Percentiles rank a stretch among this genome's conserved stretches.
These are phyloP conservation scores for Chelon auratus DNA, from an alignment of 2,797 vertebrate species.

Conservation along the genomic window DNA sequence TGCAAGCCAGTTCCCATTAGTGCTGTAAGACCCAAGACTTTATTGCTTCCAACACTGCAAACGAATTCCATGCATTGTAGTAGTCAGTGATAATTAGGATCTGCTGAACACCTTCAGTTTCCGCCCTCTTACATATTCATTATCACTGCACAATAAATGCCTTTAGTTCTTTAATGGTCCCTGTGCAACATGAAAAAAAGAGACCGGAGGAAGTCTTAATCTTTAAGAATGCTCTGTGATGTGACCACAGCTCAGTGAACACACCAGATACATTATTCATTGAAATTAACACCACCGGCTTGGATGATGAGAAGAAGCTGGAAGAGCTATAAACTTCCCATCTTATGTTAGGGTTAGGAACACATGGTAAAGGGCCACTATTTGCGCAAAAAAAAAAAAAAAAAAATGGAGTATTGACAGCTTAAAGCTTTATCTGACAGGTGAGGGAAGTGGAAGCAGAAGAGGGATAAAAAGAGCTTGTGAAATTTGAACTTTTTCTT, in stretches of 20 bases:
- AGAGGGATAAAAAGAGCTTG: conserved; percentile 52
- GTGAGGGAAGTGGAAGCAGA: conserved; percentile 44
- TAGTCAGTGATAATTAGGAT: conserved; percentile 78
- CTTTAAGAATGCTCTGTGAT: conserved; percentile 50
- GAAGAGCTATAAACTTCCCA: conserved; percentile 19
- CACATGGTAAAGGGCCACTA: conserved; percentile 25
- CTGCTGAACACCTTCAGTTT: conserved; percentile 70
- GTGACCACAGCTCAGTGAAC: conserved; percentile 57
- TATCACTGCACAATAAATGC: conserved; percentile 52
- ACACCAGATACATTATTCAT: conserved; percentile 62
- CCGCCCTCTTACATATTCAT: conserved; percentile 65
- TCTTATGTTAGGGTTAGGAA: conserved; percentile 18
- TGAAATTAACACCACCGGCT: conserved; percentile 36
- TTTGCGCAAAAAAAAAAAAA: conserved; percentile 12
- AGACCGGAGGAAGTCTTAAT: conserved; percentile 51
- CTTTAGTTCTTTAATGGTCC: conserved; percentile 55
- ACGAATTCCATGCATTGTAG: conserved; percentile 76
- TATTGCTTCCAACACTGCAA: conserved; percentile 79
- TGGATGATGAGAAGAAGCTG: conserved; percentile 43
- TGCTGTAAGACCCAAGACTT: conserved; percentile 54
- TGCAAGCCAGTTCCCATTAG: conserved; percentile 76
- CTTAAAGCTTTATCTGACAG: conserved; percentile 46
- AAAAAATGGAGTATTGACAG: conserved; percentile 48
- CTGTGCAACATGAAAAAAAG: conserved; percentile 45
- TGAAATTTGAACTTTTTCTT: conserved; percentile 73